These are phyloP conservation scores for Radopholus similis DNA, from an alignment of 1,140 invertebrate genomes.

Conservation along the genomic window DNA sequence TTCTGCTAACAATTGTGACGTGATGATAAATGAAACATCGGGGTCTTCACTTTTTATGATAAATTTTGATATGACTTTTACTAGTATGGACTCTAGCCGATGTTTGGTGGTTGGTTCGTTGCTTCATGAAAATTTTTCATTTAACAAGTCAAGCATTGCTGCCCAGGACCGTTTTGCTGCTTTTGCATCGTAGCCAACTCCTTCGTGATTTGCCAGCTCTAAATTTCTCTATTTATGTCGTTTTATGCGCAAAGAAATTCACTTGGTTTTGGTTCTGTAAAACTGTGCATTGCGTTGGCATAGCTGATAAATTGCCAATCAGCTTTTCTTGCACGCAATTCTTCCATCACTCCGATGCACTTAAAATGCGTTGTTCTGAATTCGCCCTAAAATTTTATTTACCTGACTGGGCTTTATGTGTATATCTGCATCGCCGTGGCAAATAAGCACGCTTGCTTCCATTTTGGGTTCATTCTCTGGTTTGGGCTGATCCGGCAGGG, in stretches of 20 bases:
- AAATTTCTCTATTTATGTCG: background rate
- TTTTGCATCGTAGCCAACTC: constrained; percentile 23
- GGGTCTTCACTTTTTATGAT: no score
- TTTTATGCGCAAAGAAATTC: background rate
- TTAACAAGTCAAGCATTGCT: constrained; percentile 28
- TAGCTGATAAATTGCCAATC: constrained; percentile 48
- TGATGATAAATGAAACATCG: no score
- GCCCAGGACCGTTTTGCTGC: constrained; percentile 22
- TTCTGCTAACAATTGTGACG: no score
- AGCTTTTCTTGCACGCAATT: constrained; percentile 44
- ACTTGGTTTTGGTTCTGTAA: constrained; percentile 25
- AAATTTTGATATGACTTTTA: no score
- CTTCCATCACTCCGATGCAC: constrained; percentile 35
- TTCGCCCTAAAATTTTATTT: background rate
- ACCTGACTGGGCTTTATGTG: constrained; percentile 25
- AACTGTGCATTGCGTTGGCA: constrained; percentile 43
- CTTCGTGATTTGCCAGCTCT: constrained; percentile 18
- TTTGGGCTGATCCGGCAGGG: constrained; percentile 33
- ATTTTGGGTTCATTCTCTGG: constrained; percentile 30
- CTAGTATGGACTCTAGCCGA: no score
- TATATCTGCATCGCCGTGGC: constrained; percentile 50
- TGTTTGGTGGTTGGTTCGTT: no score
- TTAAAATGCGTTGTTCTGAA: background rate
- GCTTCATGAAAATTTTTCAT: constrained; percentile 27
- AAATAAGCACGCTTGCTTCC: constrained; percentile 38